Base-by-base conservation (phyloP, 2,797 vertebrate species). In the Typhlichthys eigenmanni region DNA sequence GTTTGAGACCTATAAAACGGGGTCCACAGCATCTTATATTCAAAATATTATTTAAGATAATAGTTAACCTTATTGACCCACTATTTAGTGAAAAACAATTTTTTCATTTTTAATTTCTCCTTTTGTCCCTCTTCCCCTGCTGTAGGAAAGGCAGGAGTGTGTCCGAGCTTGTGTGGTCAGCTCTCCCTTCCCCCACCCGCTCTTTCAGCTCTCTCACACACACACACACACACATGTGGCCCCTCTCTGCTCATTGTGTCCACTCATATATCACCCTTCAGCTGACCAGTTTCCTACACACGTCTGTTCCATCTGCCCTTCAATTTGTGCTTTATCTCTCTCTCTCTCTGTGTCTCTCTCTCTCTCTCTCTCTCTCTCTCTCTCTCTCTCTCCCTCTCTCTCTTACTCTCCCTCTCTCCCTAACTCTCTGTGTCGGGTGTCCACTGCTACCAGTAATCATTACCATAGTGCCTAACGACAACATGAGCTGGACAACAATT, bases 231-330 rank as follows among this genome's bases (percentile, higher is more conserved):
- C 81, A 85, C 84, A 87, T 82, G 83, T 69, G 72, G 79, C 80
- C 82, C 72, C 83, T 82, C 78, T 80, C 64, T 74, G 80, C 87
- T 90, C 85, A 91, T 89, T 86, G 88, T 81, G 75, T 84, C 91
- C 86, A 71, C 89, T 87, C 92, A 86, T 93, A 92, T 91, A 95
- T 95, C 94, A 95, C 90, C 73, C 85, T 87, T 88, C 89, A 88
- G 89, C 85, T 91, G 88, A 38, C 5, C 34, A 38, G 34, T 9
- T 43, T 43, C 38, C 38, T 43, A 43, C 38, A 8, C 34, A 9
- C 38, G 38, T 43, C 38, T 43, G 38, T 7, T 43, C 38, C 7
- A 43, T 43, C 38, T 43, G 8, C 17, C 32, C 53, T 2, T 24
- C 24, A 10, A 2, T 19, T 13, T 56, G 13, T 19, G 14, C 8